phyloP scores from a whole-genome alignment of 2,888 invertebrate species.

The Drosophila parthenogenetica region DNA sequence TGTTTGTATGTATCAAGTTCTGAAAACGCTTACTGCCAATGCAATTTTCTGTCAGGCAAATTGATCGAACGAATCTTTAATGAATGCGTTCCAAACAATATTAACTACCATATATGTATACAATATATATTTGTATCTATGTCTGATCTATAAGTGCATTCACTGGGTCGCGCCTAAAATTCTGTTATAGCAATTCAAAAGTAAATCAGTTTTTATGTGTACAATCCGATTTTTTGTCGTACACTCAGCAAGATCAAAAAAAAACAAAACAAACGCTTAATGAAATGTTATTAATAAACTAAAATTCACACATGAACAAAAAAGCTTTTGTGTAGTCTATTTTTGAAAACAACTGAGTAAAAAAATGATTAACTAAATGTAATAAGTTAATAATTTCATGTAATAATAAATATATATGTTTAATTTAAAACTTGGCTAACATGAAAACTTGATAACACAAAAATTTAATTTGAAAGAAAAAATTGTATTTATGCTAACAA shows the following conservation, averaged over 20 bases:
- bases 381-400: slow-evolving; percentile 19
- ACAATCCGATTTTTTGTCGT: slow-evolving; percentile 57
- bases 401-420: slow-evolving; percentile 17
- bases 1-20: background rate
- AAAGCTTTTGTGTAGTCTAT: slow-evolving; percentile 44
- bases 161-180: slow-evolving; percentile 41
- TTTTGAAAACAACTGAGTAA: slow-evolving; percentile 44
- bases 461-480: slow-evolving; percentile 7
- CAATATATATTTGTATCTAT: background rate
- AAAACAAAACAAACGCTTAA: slow-evolving; percentile 6
- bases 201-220: slow-evolving; percentile 55
- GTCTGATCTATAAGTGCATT: slow-evolving; percentile 50
- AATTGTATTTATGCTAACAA: slow-evolving; percentile 47
- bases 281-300: slow-evolving; percentile 13
- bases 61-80: slow-evolving; percentile 40
- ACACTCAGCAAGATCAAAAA: slow-evolving; percentile 15
- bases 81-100: slow-evolving; percentile 58
- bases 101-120: slow-evolving; percentile 12
- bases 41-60: slow-evolving; percentile 45
- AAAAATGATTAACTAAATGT: slow-evolving; percentile 29
- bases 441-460: slow-evolving; percentile 18
- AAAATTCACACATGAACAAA: slow-evolving; percentile 5
- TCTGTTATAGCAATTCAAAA: slow-evolving; percentile 38
- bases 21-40: slow-evolving; percentile 51
- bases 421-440: slow-evolving; percentile 14